Evolutionary conservation across 2,797 vertebrate species (phyloP), one percentile per base, ranked within the genome.

Genomic region (Enteromius thamalakanensis): DNA sequence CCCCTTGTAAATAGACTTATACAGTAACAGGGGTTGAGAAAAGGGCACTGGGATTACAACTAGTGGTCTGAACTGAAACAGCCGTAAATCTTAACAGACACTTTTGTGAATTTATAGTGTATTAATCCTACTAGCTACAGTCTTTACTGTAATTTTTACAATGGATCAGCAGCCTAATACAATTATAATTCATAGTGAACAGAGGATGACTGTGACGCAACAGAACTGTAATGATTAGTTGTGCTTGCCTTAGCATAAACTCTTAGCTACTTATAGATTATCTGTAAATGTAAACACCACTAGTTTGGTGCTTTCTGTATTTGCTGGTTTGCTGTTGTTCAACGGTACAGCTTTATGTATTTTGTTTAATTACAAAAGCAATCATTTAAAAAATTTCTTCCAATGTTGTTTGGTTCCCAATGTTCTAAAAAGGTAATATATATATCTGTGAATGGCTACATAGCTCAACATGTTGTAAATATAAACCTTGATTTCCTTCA

Each of bases 1-100:
- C 58, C 69, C 51, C 82, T 47, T 42, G 79, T 65, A 84, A 79
- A 60, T 51, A 70, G 77, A 84, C 49, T 71, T n/a, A 62, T 51
- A 85, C 23, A 71, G 82, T 69, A 49, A 49, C 69, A 83, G 70
- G 80, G 34, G 71, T 74, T 65, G 45, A 72, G 26, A 7, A 82
- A 49, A 37, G 12, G 9, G 55, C 7, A 17, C 55, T 53, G 65
- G 60, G 80, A 82, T 76, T 83, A 86, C 76, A 21, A 53, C 51
- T 34, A 62, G 71, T 72, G 26, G 84, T 81, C 47, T 74, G 62
- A 51, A 81, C 17, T 70, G 47, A 80, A 53, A 76, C 79, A 79
- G 62, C 70, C 55, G 49, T 71, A 7, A 77, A 70, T 37, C 49
- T 60, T n/a, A 26, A 32, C 45, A 76, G 15, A 64, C 29, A 85